Evolutionary conservation across 2,888 invertebrate species (phyloP).

Genomic region (Caenorhabditis doughertyi): DNA sequence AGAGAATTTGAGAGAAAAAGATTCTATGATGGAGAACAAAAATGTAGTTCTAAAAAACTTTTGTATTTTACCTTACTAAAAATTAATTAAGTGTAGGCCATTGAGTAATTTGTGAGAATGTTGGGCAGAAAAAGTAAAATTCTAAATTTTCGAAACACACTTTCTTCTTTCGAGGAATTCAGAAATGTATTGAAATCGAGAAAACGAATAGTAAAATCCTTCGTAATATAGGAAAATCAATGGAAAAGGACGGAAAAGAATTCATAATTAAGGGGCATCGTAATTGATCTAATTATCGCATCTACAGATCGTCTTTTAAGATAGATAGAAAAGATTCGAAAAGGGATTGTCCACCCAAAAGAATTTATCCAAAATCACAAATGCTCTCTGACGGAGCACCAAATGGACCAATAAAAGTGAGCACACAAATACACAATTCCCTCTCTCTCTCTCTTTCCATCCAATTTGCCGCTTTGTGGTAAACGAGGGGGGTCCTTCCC

Average conservation of each 20-base stretch:
- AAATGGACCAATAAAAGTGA: conserved; percentile 26
- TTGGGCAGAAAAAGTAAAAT: too few species aligned
- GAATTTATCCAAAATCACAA: conserved; percentile 11
- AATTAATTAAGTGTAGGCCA: too few species aligned
- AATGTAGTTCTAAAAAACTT: too few species aligned
- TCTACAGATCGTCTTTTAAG: background rate
- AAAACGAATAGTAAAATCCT: too few species aligned
- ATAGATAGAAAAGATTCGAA: background rate
- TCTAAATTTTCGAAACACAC: too few species aligned
- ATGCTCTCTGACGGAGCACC: conserved; percentile 16
- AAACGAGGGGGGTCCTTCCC: conserved; percentile 16
- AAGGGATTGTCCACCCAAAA: background rate
- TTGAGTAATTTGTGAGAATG: too few species aligned
- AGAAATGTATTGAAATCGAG: too few species aligned
- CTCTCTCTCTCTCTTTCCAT: background rate
- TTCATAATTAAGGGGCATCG: conserved; percentile 21
- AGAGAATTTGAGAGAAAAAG: too few species aligned
- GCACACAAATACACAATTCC: background rate
- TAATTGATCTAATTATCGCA: conserved; percentile 37
- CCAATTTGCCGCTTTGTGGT: conserved; percentile 38
- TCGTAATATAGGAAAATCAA: conserved; percentile 1
- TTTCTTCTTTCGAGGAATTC: too few species aligned
- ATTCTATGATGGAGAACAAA: too few species aligned
- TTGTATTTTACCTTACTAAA: too few species aligned
- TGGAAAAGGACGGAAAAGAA: background rate